Percentiles rank a stretch among this genome's conserved stretches.
Evolutionary conservation across 1,140 invertebrate genomes (phyloP).

Genomic region (Drosophila yakuba): DNA sequence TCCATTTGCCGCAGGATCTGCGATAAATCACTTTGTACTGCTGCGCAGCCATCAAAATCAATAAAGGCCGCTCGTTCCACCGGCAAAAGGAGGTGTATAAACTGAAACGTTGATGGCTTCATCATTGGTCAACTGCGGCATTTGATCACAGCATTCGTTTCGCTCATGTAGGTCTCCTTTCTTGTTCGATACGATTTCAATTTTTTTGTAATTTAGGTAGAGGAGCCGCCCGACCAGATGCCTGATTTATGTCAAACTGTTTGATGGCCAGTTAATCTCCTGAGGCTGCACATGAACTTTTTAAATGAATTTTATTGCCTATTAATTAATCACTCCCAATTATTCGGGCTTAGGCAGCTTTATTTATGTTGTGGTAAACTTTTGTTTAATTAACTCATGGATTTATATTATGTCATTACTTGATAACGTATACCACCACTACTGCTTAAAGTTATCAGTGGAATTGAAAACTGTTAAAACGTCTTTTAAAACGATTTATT

Average conservation of each 20-base stretch:
- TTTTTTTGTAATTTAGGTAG: constrained; percentile 15
- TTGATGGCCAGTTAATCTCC: constrained; percentile 34
- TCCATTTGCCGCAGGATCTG: constrained; percentile 75
- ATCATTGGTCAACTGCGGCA: constrained; percentile 58
- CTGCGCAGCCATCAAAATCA: constrained; percentile 67
- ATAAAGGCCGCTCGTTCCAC: constrained; percentile 55
- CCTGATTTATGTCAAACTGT: constrained; percentile 56
- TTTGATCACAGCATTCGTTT: constrained; percentile 75
- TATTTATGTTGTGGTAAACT: neutral
- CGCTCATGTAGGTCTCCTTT: constrained; percentile 65
- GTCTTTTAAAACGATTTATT: too few species aligned
- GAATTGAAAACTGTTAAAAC: too few species aligned
- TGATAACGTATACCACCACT: too few species aligned
- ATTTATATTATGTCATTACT: neutral
- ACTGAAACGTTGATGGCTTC: constrained; percentile 78
- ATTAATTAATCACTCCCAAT: constrained; percentile 5
- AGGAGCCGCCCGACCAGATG: constrained; percentile 32
- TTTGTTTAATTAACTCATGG: neutral
- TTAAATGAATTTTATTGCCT: constrained; percentile 7
- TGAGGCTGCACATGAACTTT: neutral
- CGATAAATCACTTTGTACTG: constrained; percentile 77
- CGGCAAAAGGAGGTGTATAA: constrained; percentile 54
- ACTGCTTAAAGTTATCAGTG: too few species aligned
- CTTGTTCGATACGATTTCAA: constrained; percentile 16
- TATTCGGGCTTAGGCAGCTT: neutral